phyloP scores from a whole-genome alignment of 2,113 vertebrate genomes.

The Silurus glanis region DNA sequence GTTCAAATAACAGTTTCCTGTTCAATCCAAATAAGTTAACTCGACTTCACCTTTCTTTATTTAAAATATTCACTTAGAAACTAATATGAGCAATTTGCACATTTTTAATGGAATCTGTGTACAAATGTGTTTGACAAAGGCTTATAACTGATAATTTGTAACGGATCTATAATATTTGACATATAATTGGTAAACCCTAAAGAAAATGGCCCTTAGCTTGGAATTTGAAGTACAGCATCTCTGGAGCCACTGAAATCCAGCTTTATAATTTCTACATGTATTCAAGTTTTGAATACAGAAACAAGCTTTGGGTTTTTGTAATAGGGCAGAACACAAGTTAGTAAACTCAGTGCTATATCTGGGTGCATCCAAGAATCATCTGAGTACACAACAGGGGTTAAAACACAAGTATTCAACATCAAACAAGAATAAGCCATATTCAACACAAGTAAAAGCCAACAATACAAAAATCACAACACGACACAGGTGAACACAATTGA shows the following conservation, averaged over 20 bases:
- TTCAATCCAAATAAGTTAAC: not conserved
- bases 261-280: not conserved
- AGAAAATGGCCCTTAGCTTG: not conserved
- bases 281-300: not conserved
- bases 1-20: not conserved
- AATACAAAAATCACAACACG: not conserved
- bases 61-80: not conserved
- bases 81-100: not conserved
- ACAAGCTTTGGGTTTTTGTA: not conserved
- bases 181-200: not conserved
- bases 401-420: not conserved
- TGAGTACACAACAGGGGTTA: too few species aligned
- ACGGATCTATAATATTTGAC: not conserved
- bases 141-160: not conserved
- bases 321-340: not conserved
- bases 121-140: not conserved
- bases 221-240: not conserved
- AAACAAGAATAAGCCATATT: not conserved
- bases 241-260: not conserved
- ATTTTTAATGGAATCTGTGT: not conserved
- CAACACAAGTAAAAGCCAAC: not conserved
- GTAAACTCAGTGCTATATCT: not conserved
- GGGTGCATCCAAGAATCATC: not conserved
- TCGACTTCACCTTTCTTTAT: not conserved
- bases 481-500: not conserved